Base-by-base conservation (phyloP, 2,113 vertebrate species). In the Coracopsis vasa region DNA sequence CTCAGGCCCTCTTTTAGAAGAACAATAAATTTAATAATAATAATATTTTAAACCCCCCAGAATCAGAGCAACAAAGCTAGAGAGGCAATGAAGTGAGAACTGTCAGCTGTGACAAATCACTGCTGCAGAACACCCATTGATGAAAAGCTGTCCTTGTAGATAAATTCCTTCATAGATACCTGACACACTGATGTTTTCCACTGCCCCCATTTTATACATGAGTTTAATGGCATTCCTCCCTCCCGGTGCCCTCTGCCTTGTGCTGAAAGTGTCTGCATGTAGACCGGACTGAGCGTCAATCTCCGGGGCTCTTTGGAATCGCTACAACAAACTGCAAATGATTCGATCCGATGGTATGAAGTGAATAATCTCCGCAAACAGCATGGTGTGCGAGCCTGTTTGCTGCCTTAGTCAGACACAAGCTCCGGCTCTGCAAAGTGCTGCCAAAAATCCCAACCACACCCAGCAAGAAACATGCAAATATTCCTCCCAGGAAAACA, bases 381-480 rank as follows among this genome's bases (percentile, higher is more conserved):
- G 86, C 92, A 50, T 61, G 70, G 90, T 39, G 61, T 56, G 19
- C 86, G 81, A 56, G 94, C 86, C 86, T 93, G 95, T 48, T 92
- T 89, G 91, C 80, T 94, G 88, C 83, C 82, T 96, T 96, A 97
- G 80, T 96, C 96, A 96, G 90, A 92, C 21, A 64, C 78, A 93
- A 1, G 28, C 88, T 93, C 90, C 2, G 21, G 86, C 83, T 89
- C 83, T 69, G 80, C 77, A n/a, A 83, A 92, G 44, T 5, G 41
- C 83, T 96, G 94, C 96, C 95, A 97, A 86, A 92, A 95, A 89
- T 75, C 79, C 92, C 82, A 61, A 92, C 95, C 96, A 95, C 96
- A 94, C 96, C 96, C 88, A 91, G 70, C 61, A 78, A 78, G 80
- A 94, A 94, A 91, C 70, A 95, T 41, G 53, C 95, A 94, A 94